Base-by-base conservation (phyloP, 2,888 invertebrate species). In the Dorcus hopei region DNA sequence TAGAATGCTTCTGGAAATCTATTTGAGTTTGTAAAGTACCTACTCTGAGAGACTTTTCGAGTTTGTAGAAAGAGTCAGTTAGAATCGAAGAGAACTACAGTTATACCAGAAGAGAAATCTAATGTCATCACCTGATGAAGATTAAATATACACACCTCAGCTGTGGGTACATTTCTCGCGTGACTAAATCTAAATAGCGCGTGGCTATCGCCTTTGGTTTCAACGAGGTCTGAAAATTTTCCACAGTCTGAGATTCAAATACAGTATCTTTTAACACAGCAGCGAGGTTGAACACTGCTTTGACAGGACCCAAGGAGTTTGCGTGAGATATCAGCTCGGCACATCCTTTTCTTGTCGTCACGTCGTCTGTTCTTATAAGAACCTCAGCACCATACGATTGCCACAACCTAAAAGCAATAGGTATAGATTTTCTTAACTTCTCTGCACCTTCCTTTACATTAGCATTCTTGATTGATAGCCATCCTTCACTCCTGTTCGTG, bases 221-320 rank as follows among this genome's bases (percentile, higher is more conserved):
- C 61, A 85, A 85, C 0, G 90, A 89, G 5, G 81, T 83, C 60
- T 80, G 79, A 73, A 90, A 95, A 9, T 82, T 83, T 52, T 89
- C 87, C 3, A 79, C 75, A 0, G 85, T 87, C 77, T 92, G 92
- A 72, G 93, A 93, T 69, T 87, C 85, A 74, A 94, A 85, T 48
- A 92, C 78, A 0, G 85, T 85, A 72, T 95, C 94, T 61, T 83
- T 84, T 7, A 94, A 76, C 1, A 87, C 85, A 69, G 94, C 93
- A 4, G 96, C 96, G 61, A 96, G 81, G 75, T 97, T 95, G 80
- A 95, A 96, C 52, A 97, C 88, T 19, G 89, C 95, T 33, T 89
- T 89, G n/a, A 96, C 85, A 1, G 85, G 85, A 1, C 88, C 92
- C 65, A 90, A 73, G 0, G 80, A 65, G 38, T 78, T 77, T 0